Evolutionary conservation across 2,113 vertebrate genomes (phyloP).

Genomic region (Pomatorhinus ruficollis): DNA sequence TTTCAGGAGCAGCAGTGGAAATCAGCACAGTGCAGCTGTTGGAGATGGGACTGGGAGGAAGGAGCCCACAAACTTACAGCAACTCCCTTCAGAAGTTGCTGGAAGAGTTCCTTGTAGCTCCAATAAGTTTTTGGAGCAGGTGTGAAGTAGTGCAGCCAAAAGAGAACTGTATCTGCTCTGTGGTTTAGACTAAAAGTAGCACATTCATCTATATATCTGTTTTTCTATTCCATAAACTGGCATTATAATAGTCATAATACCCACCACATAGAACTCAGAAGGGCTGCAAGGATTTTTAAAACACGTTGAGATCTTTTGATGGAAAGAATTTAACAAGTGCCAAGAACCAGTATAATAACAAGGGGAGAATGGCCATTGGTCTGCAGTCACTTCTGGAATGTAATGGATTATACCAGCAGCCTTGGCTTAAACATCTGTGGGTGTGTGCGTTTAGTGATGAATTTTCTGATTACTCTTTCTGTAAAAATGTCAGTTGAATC

Average conservation of each 20-base stretch:
- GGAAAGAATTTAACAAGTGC: not conserved
- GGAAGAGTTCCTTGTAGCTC: not conserved
- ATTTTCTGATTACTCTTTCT: not conserved
- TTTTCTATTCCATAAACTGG: not conserved
- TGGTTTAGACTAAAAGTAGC: not conserved
- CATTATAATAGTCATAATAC: not conserved
- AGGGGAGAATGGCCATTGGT: not conserved
- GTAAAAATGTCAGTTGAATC: not conserved
- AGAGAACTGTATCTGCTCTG: not conserved
- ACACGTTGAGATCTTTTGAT: not conserved
- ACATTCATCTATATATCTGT: rapidly evolving
- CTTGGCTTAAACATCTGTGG: not conserved
- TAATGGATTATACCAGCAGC: not conserved
- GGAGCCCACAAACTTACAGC: not conserved
- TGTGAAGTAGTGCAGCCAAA: not conserved
- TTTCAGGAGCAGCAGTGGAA: not conserved
- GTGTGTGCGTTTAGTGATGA: not conserved
- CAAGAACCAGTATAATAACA: not conserved
- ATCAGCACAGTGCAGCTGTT: not conserved
- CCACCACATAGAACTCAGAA: not conserved
- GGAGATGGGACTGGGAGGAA: not conserved
- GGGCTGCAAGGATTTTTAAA: not conserved
- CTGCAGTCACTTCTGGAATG: not conserved
- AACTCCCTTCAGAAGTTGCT: not conserved
- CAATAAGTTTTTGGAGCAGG: not conserved